A percentile compares a stretch with the other conserved stretches of the same genome.
Conservation (phyloP, 2,113 vertebrate genomes). For the Apodemus speciosus region DNA sequence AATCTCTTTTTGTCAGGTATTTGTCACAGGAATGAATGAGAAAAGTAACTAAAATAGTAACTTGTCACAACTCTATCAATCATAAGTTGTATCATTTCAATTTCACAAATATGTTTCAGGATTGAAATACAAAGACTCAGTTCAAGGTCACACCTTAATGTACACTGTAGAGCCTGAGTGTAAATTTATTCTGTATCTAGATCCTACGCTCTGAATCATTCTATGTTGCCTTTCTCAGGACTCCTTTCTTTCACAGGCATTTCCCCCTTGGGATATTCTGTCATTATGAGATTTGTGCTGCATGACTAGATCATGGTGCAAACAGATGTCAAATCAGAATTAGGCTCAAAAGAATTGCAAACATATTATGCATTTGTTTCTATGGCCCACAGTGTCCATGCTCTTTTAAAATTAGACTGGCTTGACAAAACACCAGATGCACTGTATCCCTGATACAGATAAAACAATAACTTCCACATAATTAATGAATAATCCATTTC, state of each 20-base stretch:
- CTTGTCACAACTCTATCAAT: constrained; percentile 6
- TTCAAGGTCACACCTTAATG: neutral
- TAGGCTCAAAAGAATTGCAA: neutral
- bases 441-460: constrained; percentile 2
- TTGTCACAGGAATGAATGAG: neutral
- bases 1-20: neutral
- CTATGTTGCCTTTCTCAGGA: neutral
- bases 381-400: neutral
- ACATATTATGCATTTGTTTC: constrained; percentile 30
- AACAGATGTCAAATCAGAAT: constrained; percentile 21
- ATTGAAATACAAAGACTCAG: neutral
- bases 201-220: neutral
- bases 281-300: constrained; percentile 9
- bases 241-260: constrained; percentile 7
- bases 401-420: constrained; percentile 53
- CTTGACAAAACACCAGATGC: constrained; percentile 44
- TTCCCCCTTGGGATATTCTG: constrained; percentile 1
- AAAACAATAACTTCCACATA: constrained; percentile 39
- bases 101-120: constrained; percentile 14
- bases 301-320: neutral
- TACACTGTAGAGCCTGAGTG: neutral
- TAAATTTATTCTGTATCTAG: neutral
- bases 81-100: neutral
- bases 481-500: constrained; percentile 56
- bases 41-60: neutral